Evolutionary conservation across 2,797 vertebrate species (phyloP).

Genomic region (Corythornis leucogaster): DNA sequence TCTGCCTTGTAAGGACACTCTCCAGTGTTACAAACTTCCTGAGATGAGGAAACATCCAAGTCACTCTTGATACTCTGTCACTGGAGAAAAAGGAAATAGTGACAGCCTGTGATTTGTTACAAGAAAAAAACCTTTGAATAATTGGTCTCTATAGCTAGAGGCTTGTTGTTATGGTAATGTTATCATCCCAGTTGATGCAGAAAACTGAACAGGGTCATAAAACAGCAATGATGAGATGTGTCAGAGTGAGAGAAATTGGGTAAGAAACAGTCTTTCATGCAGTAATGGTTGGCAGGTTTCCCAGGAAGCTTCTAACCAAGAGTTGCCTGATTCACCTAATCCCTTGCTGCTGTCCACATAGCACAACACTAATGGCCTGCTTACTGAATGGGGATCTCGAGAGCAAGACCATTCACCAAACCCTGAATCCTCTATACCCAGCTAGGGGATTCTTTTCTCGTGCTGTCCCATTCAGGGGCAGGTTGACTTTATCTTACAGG

Average conservation of each 20-base stretch:
- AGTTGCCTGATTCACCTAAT: neutral
- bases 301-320: neutral
- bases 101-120: neutral
- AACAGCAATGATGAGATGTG: neutral
- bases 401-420: neutral
- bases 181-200: neutral
- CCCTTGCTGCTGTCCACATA: neutral
- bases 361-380: neutral
- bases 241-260: neutral
- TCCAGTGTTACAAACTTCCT: neutral
- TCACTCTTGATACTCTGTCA: neutral
- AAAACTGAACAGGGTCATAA: neutral
- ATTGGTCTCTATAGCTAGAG: neutral
- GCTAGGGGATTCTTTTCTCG: neutral
- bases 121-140: conserved; percentile 17
- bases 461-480: neutral
- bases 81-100: neutral
- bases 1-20: neutral
- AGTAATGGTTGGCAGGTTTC: conserved; percentile 10
- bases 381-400: neutral
- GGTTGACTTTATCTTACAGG: neutral
- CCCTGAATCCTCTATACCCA: neutral
- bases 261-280: neutral
- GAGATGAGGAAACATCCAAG: neutral
- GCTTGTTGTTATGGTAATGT: neutral